Conservation (phyloP, 2,113 vertebrate genomes). For the Nothocercus julius region DNA sequence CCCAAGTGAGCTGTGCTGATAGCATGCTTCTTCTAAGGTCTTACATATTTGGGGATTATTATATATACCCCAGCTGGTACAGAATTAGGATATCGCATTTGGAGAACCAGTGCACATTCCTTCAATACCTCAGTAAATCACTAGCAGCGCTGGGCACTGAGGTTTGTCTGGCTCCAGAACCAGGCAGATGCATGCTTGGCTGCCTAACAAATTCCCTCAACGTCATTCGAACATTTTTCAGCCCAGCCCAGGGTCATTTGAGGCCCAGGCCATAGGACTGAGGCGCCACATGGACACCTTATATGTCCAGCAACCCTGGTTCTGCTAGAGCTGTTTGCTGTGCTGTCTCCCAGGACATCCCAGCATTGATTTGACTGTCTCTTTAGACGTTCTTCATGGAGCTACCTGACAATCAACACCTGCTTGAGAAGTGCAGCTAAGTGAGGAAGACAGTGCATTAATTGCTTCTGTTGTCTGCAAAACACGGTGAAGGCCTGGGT, state of each 20-base stretch:
- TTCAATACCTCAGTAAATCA: neutral
- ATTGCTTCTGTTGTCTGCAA: neutral
- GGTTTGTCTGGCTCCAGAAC: neutral
- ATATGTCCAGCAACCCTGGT: too few species aligned
- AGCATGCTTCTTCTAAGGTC: neutral
- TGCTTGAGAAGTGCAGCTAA: neutral
- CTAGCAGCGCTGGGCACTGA: fast-evolving
- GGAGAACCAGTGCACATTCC: fast-evolving
- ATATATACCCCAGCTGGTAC: neutral
- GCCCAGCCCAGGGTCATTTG: neutral
- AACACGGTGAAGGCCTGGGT: neutral
- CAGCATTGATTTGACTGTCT: neutral
- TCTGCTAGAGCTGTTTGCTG: neutral
- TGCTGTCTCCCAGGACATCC: neutral
- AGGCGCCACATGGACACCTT: neutral
- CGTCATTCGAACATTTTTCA: neutral
- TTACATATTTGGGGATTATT: neutral
- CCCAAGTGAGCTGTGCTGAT: fast-evolving
- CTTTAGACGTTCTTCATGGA: fast-evolving
- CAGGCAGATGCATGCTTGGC: fast-evolving
- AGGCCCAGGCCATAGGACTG: neutral
- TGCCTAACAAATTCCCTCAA: fast-evolving
- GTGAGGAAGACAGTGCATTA: neutral
- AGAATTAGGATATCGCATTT: neutral
- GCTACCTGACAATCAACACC: neutral